These are phyloP conservation scores for Gymnobelideus leadbeateri DNA, from an alignment of 2,113 vertebrate species.

Conservation along the genomic window DNA sequence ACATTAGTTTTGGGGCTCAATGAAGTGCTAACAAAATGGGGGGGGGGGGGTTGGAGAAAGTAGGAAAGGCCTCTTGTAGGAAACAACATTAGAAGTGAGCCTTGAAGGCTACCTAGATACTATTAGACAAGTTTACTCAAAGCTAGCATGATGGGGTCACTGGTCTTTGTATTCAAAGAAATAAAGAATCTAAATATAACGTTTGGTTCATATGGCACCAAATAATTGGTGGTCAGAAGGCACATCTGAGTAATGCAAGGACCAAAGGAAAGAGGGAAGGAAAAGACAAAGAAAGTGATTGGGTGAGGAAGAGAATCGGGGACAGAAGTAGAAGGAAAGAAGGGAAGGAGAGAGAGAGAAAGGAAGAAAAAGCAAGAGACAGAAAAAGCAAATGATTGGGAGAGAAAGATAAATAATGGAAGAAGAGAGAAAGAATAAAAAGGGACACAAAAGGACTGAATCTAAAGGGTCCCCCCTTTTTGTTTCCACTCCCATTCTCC, in stretches of 20 bases:
- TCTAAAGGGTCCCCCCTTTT: slow-evolving; percentile 35
- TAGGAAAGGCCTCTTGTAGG: not conserved
- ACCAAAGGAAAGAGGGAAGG: not conserved
- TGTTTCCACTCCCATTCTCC: slow-evolving; percentile 1
- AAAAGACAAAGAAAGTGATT: not conserved
- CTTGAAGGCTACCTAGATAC: not conserved
- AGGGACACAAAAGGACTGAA: not conserved
- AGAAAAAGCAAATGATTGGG: not conserved
- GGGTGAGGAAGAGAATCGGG: not conserved
- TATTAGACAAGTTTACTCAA: not conserved
- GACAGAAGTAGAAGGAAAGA: not conserved
- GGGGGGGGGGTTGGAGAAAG: not conserved
- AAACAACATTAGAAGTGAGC: not conserved
- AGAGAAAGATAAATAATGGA: not conserved
- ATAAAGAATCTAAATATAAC: not conserved
- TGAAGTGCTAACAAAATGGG: not conserved
- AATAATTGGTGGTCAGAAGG: not conserved
- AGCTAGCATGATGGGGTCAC: not conserved
- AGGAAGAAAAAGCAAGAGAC: slow-evolving; percentile 6
- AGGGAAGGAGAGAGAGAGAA: not conserved
- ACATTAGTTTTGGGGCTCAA: not conserved
- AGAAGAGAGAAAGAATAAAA: not conserved
- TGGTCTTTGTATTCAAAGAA: not conserved
- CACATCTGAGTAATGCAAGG: not conserved
- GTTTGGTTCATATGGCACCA: slow-evolving; percentile 6